Percentiles rank a stretch among this genome's conserved stretches.
These are phyloP conservation scores for Chelonoidis abingdonii DNA, from an alignment of 2,113 vertebrate species.

Conservation along the genomic window DNA sequence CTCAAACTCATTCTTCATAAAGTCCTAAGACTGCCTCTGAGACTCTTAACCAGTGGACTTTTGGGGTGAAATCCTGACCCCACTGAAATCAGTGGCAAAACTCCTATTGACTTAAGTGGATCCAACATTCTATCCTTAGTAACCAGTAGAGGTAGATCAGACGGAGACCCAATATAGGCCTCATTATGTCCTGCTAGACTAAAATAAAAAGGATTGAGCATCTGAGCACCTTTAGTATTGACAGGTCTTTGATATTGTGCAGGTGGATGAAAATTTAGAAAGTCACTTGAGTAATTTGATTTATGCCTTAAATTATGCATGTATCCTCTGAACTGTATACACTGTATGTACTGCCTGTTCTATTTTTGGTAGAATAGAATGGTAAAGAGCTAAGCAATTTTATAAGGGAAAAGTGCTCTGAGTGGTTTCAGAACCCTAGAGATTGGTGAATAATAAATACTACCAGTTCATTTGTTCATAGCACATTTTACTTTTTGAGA, in stretches of 20 bases:
- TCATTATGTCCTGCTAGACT: conserved; percentile 26
- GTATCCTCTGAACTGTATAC: conserved; percentile 26
- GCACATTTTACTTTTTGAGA: not conserved
- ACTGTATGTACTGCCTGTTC: conserved; percentile 6
- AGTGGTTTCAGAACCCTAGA: conserved; percentile 33
- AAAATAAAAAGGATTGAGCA: not conserved
- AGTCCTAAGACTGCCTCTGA: not conserved
- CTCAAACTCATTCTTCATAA: not conserved
- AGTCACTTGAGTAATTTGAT: conserved; percentile 12
- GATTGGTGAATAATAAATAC: conserved; percentile 60
- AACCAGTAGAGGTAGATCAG: conserved; percentile 34
- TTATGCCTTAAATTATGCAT: conserved; percentile 46
- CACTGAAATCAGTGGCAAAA: conserved; percentile 41
- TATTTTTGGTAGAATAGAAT: conserved; percentile 53
- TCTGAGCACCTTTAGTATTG: not conserved
- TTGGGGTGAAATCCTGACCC: not conserved
- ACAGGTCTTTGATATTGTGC: not conserved
- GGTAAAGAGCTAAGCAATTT: conserved; percentile 64
- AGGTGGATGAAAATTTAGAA: not conserved
- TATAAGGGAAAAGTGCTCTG: conserved; percentile 16
- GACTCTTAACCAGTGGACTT: not conserved
- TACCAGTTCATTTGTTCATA: not conserved
- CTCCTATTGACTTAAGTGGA: conserved; percentile 47
- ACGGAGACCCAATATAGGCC: conserved; percentile 21
- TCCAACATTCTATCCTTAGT: conserved; percentile 27